A percentile compares a stretch with the other conserved stretches of the same genome.
Evolutionary conservation across 2,797 vertebrate genomes (phyloP).

Genomic region (Monodelphis domestica): DNA sequence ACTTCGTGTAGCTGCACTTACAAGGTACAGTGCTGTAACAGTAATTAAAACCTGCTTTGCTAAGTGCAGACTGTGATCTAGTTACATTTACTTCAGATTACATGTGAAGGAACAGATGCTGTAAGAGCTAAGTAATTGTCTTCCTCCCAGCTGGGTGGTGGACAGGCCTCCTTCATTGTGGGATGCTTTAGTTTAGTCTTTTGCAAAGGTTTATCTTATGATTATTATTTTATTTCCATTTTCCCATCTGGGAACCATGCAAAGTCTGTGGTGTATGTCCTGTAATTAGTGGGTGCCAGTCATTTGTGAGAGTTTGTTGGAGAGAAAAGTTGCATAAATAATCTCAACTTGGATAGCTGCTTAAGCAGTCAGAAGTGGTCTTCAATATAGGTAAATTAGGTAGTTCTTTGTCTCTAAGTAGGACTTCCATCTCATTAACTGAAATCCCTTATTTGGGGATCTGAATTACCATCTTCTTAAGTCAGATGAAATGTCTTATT

Average conservation of each 20-base stretch:
- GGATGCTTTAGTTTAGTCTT: slow-evolving; percentile 47
- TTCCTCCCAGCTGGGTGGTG: not conserved
- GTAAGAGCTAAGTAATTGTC: slow-evolving; percentile 41
- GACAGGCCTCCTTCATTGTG: slow-evolving; percentile 23
- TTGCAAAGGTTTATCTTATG: slow-evolving; percentile 48
- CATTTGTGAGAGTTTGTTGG: not conserved
- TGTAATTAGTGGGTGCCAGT: fast-evolving
- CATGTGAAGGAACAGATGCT: slow-evolving; percentile 58
- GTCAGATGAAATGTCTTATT: not conserved
- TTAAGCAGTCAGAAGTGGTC: not conserved
- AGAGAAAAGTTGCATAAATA: not conserved
- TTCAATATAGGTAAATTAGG: not conserved
- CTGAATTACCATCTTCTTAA: not conserved
- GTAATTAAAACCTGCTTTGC: not conserved
- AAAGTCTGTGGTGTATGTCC: fast-evolving
- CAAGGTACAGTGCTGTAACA: slow-evolving; percentile 27
- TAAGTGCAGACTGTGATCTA: slow-evolving; percentile 52
- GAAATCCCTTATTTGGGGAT: too few relatives aligned
- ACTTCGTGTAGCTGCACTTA: slow-evolving; percentile 7
- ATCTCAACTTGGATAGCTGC: not conserved
- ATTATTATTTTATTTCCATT: not conserved
- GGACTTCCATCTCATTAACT: too few relatives aligned
- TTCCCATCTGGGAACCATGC: not conserved
- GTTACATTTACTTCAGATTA: slow-evolving; percentile 62
- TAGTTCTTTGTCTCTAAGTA: too few relatives aligned